Base-by-base conservation (phyloP, 1,140 invertebrate genomes). In the Pseudobourletiella spinata region DNA sequence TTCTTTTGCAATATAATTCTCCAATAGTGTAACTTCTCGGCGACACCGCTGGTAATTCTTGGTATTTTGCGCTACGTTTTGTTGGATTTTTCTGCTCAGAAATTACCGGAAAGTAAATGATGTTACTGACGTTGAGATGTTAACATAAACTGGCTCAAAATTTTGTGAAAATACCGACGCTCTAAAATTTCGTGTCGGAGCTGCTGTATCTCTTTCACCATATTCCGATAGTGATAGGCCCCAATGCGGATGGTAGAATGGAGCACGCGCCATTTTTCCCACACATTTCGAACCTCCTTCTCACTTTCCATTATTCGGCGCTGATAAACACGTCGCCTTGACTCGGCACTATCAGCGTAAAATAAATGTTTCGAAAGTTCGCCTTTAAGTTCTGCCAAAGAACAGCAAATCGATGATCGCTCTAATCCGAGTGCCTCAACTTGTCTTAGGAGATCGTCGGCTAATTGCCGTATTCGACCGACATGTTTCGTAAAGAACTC, bases 1-100 rank as follows among this genome's bases (percentile, higher is more conserved):
- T 54, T 69, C 68, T 39, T 61, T 66, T 1, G 59, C 46, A 46
- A 69, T 66, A 22, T 25, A 22, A 57, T 65, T 69, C 54, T 69
- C 62, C 6, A 69, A 46, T 16, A 64, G 42, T 2, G 62, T 26
- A 30, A 63, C 61, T 64, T 69, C 68, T 14, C 63, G 61, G 43
- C 48, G 48, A 2, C 64, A 22, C 18, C 29, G 20, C 20, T 6
- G n/a, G 26, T 55, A 22, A 35, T 55, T 55, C 18, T n/a, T 25
- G 2, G 6, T 11, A 3, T 29, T 52, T 14, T 29, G 11, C n/a
- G 11, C 16, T 24, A 3, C 4, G 3, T 26, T 20, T 52, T 29
- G 6, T 52, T 6, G 4, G 3, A 26, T 26, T 20, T 22, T 14
- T 48, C 46, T n/a, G n/a, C n/a, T n/a, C 14, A 42, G 11, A 14